phyloP scores from a whole-genome alignment of 2,113 vertebrate species.

The Scophthalmus maximus region DNA sequence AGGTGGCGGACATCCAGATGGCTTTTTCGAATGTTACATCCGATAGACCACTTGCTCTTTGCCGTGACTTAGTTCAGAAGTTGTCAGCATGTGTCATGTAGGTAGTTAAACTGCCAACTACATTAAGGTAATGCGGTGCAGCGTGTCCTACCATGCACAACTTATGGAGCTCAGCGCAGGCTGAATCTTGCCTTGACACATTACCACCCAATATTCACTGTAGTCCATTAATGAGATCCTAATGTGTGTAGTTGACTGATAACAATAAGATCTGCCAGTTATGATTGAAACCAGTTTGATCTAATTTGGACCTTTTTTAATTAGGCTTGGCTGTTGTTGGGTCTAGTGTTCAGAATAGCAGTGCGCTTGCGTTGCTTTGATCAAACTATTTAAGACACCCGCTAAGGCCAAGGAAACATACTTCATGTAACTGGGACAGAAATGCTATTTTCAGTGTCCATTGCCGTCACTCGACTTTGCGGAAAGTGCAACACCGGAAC shows the following conservation, averaged over 20 bases:
- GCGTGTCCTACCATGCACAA: constrained; percentile 27
- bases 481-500: constrained; percentile 36
- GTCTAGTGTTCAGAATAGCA: neutral
- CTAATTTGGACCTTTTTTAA: too few species aligned
- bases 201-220: neutral
- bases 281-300: constrained; percentile 37
- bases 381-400: constrained; percentile 5
- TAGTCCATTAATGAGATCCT: constrained; percentile 27
- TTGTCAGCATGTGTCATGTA: constrained; percentile 29
- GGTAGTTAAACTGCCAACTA: constrained; percentile 21
- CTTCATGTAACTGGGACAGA: neutral
- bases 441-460: constrained; percentile 13
- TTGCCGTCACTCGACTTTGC: constrained; percentile 19
- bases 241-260: constrained; percentile 11
- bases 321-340: neutral
- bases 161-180: constrained; percentile 19
- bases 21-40: constrained; percentile 51
- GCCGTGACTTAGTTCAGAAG: constrained; percentile 38
- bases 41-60: constrained; percentile 36
- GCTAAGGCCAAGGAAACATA: neutral
- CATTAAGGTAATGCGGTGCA: constrained; percentile 25
- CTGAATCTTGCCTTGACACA: constrained; percentile 39
- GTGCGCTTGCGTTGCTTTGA: neutral
- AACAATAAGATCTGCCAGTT: constrained; percentile 7
- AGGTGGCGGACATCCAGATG: constrained; percentile 68